phyloP scores from a whole-genome alignment of 2,797 vertebrate genomes.

The Fistularia tabacaria region DNA sequence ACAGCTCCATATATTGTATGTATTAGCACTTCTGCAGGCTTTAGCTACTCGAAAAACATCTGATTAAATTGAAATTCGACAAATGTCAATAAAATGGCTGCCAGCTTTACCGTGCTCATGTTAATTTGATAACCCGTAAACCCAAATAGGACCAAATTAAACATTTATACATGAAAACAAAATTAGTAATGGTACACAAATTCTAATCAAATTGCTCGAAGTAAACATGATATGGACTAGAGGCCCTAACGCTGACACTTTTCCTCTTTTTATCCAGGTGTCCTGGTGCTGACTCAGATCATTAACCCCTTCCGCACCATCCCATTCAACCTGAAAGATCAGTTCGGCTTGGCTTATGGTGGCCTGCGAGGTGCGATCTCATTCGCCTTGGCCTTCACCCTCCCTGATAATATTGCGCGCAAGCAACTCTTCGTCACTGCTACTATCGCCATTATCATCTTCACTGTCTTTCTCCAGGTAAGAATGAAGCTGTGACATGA shows the following conservation, averaged over 20 bases:
- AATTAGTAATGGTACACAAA: no score
- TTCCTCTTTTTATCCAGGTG: constrained; percentile 67
- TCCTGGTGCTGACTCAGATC: constrained; percentile 90
- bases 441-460: constrained; percentile 90
- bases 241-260: constrained; percentile 1
- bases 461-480: constrained; percentile 97
- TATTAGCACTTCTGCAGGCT: no score
- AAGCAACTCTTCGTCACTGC: constrained; percentile 91
- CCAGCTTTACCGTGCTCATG: no score
- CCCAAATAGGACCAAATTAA: no score
- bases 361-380: constrained; percentile 94
- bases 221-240: no score
- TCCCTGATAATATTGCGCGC: constrained; percentile 83
- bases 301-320: constrained; percentile 96
- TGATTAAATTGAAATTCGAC: no score
- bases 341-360: constrained; percentile 93
- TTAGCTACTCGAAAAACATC: no score
- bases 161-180: no score
- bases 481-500: background rate
- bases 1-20: no score
- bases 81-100: no score
- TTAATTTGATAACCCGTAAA: no score
- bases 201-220: no score
- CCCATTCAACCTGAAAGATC: constrained; percentile 91
- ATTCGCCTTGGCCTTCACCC: constrained; percentile 91